Base-by-base conservation (phyloP, 1,140 invertebrate species). In the Lordiphosa collinella region DNA sequence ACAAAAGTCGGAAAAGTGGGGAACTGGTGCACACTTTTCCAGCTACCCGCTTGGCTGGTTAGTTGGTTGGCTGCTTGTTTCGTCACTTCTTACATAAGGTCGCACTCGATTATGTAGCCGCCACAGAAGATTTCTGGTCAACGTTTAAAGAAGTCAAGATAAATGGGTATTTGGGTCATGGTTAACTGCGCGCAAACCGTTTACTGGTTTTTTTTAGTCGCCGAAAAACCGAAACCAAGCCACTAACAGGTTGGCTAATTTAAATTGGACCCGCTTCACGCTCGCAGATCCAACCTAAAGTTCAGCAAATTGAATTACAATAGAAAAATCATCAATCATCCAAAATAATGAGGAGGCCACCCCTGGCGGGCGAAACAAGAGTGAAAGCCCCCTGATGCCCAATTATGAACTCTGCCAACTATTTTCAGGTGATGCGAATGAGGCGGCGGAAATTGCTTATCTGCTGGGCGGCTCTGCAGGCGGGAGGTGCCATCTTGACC, bases 141-240 rank as follows among this genome's bases (percentile, higher is more conserved):
- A 13, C 57, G 11, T 13, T 49, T 18, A 82, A 70, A 80, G 76
- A 82, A 80, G 75, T 80, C 76, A 82, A 82, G 76, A 84, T 82
- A 82, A 82, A 84, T 64, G 71, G 53, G 66, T 55, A 84, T 84
- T 82, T 82, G 63, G 76, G 76, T 82, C 76, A 82, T 84, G 76
- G 76, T 61, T 84, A 82, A 84, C 76, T 49, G 76, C 78, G 49
- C 76, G 70, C 66, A 48, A 60, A 60, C 44, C 55, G 55, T 61
- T 76, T 84, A 72, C 78, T 76, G 71, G 78, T 84, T 82, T 79
- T 49, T 62, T 58, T 52, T 69, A 53, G 52, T 59, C 53, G 58
- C 60, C 60, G 58, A 64, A 48, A 72, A 67, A 67, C 63, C 47
- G 40, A 49, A 53, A 64, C 49, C 7, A 29, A 5, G 25, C 25